Conservation (phyloP, 2,113 vertebrate species). For the Cheilinus undulatus region DNA sequence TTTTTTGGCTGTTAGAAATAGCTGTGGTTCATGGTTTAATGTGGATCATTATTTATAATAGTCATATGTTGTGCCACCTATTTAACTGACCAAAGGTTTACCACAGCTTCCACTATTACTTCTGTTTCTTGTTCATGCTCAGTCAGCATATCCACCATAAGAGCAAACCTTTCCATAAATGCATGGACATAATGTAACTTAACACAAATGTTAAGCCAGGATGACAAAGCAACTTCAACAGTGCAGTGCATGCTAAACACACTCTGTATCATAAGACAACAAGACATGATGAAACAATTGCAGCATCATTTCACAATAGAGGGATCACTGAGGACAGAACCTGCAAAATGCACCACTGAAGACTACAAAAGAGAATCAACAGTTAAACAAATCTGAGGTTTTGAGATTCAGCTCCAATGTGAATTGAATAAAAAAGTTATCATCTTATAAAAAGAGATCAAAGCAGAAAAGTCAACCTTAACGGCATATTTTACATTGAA, state of each 20-base stretch:
- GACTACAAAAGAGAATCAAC: not conserved
- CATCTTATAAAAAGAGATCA: too few species aligned
- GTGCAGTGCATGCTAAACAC: not conserved
- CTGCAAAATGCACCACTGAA: not conserved
- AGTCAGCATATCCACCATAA: slow-evolving; percentile 1
- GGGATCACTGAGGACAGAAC: not conserved
- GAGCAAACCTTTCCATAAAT: not conserved
- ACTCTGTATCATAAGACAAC: slow-evolving; percentile 36
- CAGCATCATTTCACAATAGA: not conserved
- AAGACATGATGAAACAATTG: not conserved
- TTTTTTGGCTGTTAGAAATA: too few species aligned
- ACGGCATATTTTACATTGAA: too few species aligned
- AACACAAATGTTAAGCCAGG: slow-evolving; percentile 12
- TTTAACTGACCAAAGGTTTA: too few species aligned
- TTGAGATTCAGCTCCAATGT: not conserved
- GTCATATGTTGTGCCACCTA: too few species aligned
- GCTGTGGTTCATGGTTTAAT: too few species aligned
- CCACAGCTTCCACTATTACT: too few species aligned
- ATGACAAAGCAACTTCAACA: slow-evolving; percentile 40
- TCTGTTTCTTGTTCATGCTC: not conserved
- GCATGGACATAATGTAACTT: not conserved
- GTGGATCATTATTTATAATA: too few species aligned
- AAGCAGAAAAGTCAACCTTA: too few species aligned
- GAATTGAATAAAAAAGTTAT: too few species aligned
- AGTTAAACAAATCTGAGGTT: not conserved